Base-by-base conservation (phyloP, 37 sponge, comb jelly and placozoan genomes). In the Lycopodina hypogea region DNA sequence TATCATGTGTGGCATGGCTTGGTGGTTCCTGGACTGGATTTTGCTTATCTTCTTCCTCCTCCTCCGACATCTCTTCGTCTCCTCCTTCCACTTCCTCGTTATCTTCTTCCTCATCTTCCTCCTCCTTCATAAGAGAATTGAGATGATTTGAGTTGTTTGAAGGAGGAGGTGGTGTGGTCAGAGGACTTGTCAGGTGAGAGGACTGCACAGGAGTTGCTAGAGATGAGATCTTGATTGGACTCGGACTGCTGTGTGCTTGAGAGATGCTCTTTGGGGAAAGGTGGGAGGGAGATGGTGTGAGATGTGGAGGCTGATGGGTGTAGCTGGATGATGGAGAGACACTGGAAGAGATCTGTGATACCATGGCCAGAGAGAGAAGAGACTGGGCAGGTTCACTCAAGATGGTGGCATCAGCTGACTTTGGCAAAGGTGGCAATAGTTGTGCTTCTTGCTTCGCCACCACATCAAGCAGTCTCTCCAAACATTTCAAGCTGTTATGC, bases 401-500 rank as follows among this genome's bases (percentile, higher is more conserved):
- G 35, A 35, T 30, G 26, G 59, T 14, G 26, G 9, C 21, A 58
- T 21, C 24, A 58, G 26, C 3, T 18, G 59, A 14, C 4, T 4
- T 3, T 4, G 3, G 59, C 3, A 19, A 19, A 18, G 59, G 59
- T 21, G 59, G 26, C 15, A 15, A 52, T 6, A 28, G 6, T 7
- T 23, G 24, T 26, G 61, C 26, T 26, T 23, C 24, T 32, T 65
- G 66, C 66, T 65, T 65, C 32, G 30, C 37, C 23, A 30, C 3
- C 11, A 42, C 0, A 18, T 39, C 79, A 18, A 38, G 56, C n/a
- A 78, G 32, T 53, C 53, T 78, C 79, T 78, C 79, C 2, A 69
- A 34, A 50, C 68, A 69, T 55, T 68, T 19, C 0, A 78, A 69
- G 34, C 39, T 32, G 50, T 34, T 48, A 6, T 68, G 15, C 1